Base-by-base conservation (phyloP, 2,888 invertebrate species). In the Scelioninae gen. 1 region DNA sequence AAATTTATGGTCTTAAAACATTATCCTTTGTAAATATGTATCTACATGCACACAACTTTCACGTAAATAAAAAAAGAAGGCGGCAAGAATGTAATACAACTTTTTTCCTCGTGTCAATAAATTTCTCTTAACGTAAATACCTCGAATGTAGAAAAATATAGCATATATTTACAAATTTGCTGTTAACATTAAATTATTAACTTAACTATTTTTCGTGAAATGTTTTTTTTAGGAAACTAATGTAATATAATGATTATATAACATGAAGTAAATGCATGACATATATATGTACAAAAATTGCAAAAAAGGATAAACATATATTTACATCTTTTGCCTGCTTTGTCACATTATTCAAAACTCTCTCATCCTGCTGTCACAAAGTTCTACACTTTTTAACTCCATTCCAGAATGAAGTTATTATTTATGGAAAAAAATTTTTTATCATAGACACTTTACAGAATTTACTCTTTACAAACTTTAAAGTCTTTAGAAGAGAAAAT, bases 21-120 rank as follows among this genome's bases (percentile, higher is more conserved):
- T 78, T 78, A 77, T 77, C 53, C 63, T 32, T 23, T 13, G 63
- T 55, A 77, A 69, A 77, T 69, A 69, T 69, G 69, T 63, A 78
- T 78, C 56, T 63, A 40, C 45, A 47, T 47, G 62, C 43, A 10
- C 34, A 29, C n/a, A 23, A 49, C 11, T 31, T 51, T 51, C 40
- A 40, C 34, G 31, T 62, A 45, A 45, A 74, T 62, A 47, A 65
- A 65, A 65, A 40, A 65, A 58, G 13, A 11, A 8, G 8, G 9
- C 38, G 47, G 1, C 23, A 23, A 2, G 51, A 72, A 40, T 60
- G 34, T 11, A 34, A 23, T 13, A 16, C 56, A 16, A 16, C 43
- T 55, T 55, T 65, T 69, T 56, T 53, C 23, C 8, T 40, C 9
- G 31, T 16, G 68, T 7, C 32, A 56, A 69, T 69, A 56, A 55